phyloP scores from a whole-genome alignment of 64 coral and sea anemone genomes.

The Orbicella faveolata region DNA sequence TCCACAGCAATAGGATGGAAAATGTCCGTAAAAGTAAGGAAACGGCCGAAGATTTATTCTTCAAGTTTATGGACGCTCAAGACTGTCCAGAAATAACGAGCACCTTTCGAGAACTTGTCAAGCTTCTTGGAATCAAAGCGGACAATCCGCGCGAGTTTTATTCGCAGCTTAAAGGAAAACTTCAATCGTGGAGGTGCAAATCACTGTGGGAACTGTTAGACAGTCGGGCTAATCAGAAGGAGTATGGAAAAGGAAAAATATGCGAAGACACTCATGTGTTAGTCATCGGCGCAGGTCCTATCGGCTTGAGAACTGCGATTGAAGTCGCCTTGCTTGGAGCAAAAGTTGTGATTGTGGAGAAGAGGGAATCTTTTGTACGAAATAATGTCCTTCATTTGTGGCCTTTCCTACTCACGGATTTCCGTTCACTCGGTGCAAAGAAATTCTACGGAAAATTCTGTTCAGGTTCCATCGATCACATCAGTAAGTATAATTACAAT shows the following conservation, averaged over 20 bases:
- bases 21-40: conserved; percentile 56
- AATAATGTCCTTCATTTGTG: conserved; percentile 99
- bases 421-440: conserved; percentile 96
- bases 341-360: conserved; percentile 94
- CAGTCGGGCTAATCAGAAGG: conserved; percentile 82
- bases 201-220: conserved; percentile 92
- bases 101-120: conserved; percentile 76
- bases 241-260: conserved; percentile 92
- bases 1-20: conserved; percentile 10
- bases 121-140: conserved; percentile 50
- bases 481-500: conserved; percentile 77
- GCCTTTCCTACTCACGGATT: conserved; percentile 94
- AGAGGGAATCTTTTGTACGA: conserved; percentile 73
- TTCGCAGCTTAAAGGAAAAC: conserved; percentile 69
- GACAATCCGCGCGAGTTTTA: conserved; percentile 93
- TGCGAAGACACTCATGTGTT: conserved; percentile 94
- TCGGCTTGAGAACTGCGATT: conserved; percentile 90
- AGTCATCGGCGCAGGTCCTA: conserved; percentile 89
- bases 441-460: conserved; percentile 97
- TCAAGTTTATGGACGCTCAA: conserved; percentile 84
- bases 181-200: conserved; percentile 97
- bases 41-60: conserved; percentile 82
- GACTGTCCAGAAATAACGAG: conserved; percentile 87
- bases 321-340: conserved; percentile 92
- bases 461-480: conserved; percentile 92